Conservation (phyloP, 2,113 vertebrate species). For the Ammodytes dubius region DNA sequence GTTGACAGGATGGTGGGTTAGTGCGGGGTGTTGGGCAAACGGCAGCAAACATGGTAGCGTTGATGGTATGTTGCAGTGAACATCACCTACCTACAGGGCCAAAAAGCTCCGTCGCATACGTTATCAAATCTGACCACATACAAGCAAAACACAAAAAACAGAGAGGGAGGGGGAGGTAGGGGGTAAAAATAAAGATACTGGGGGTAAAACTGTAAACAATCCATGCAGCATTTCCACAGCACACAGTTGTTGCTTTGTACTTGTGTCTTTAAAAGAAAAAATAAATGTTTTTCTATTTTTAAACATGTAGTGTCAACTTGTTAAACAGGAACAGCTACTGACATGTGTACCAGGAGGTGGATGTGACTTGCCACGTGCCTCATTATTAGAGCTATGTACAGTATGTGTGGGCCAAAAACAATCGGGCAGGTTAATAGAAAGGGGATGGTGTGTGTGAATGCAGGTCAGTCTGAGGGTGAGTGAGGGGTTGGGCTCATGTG, state of each 20-base stretch:
- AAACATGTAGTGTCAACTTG: neutral
- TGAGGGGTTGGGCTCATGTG: neutral
- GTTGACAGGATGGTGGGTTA: conserved; percentile 55
- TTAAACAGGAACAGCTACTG: neutral
- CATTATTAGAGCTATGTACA: neutral
- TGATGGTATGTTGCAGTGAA: conserved; percentile 57
- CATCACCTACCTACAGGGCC: conserved; percentile 92
- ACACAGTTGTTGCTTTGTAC: conserved; percentile 11
- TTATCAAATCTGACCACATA: conserved; percentile 90
- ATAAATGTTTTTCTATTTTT: neutral
- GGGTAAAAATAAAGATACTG: conserved; percentile 68
- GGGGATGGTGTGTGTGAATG: conserved; percentile 32
- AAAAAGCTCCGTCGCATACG: conserved; percentile 91
- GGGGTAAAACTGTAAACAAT: conserved; percentile 73
- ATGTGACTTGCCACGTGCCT: neutral
- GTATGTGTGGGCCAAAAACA: conserved; percentile 15
- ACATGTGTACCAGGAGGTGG: neutral
- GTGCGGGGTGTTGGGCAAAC: conserved; percentile 45
- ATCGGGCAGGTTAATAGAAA: conserved; percentile 38
- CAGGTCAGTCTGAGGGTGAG: conserved; percentile 14
- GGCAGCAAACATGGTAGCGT: conserved; percentile 33
- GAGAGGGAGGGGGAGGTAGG: conserved; percentile 20
- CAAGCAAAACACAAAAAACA: conserved; percentile 86
- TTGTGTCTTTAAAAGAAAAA: neutral
- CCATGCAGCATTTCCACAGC: conserved; percentile 80